phyloP scores from a whole-genome alignment of 1,140 invertebrate genomes.

The Drosophila santomea region DNA sequence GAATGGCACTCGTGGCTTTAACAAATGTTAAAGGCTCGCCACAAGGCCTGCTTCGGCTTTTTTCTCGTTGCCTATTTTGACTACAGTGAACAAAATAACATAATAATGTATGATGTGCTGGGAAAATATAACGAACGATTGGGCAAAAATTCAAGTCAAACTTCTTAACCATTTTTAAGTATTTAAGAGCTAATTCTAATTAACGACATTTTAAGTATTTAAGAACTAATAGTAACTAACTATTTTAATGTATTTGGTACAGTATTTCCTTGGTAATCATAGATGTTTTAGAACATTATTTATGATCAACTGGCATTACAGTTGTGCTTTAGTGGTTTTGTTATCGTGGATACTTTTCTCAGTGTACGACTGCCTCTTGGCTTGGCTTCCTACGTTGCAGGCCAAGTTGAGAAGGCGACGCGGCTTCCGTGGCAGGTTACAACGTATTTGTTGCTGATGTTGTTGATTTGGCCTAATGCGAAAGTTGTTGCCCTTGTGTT shows the following conservation, averaged over 20 bases:
- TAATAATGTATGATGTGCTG: no score
- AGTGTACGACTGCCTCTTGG: slow-evolving; percentile 4
- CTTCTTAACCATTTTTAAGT: no score
- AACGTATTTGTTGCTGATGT: slow-evolving; percentile 50
- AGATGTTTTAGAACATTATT: no score
- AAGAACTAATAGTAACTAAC: no score
- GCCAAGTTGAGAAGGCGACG: slow-evolving; percentile 48
- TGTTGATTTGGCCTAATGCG: slow-evolving; percentile 71
- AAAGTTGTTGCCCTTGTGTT: slow-evolving; percentile 84
- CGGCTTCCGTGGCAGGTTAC: slow-evolving; percentile 44
- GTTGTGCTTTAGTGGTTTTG: no score
- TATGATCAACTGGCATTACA: no score
- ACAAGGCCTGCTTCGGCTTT: slow-evolving; percentile 26
- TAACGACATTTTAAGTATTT: no score
- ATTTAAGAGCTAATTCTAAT: no score
- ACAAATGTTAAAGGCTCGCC: slow-evolving; percentile 69
- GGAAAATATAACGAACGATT: no score
- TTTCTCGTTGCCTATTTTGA: neutral
- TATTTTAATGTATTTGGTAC: no score
- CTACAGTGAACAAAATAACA: slow-evolving; percentile 1
- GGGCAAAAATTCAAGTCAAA: no score
- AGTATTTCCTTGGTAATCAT: no score
- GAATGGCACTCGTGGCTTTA: slow-evolving; percentile 42
- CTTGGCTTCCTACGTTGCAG: slow-evolving; percentile 65
- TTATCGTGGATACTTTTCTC: neutral